These are phyloP conservation scores for Coilia nasus DNA, from an alignment of 2,797 vertebrate species.

Conservation along the genomic window DNA sequence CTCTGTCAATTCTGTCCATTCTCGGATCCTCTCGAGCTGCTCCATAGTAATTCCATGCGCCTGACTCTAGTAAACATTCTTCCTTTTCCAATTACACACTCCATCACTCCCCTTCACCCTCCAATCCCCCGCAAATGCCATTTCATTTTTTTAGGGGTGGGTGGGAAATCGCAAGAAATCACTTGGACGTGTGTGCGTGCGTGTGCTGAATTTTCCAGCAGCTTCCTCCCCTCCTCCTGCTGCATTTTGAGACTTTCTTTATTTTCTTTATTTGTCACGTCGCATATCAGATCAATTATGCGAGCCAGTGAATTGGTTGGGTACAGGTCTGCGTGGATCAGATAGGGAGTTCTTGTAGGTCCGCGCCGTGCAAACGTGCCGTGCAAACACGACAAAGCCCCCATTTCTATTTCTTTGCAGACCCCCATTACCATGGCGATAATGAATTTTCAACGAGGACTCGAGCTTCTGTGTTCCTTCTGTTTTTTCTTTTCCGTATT, in stretches of 20 bases:
- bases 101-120: slow-evolving; percentile 17
- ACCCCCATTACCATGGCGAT: not conserved
- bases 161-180: not conserved
- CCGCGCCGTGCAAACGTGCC: not conserved
- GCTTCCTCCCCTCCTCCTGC: not conserved
- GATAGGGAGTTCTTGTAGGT: not conserved
- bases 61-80: slow-evolving; percentile 32
- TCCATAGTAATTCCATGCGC: not conserved
- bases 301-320: slow-evolving; percentile 34
- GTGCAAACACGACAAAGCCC: not conserved
- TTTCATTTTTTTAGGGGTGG: not conserved
- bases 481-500: not conserved
- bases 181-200: not conserved
- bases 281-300: slow-evolving; percentile 16
- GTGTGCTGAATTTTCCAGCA: not conserved
- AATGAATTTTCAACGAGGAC: not conserved
- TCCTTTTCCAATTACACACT: slow-evolving; percentile 31
- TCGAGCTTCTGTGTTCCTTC: not conserved
- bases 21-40: not conserved
- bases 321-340: slow-evolving; percentile 26
- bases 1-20: not conserved
- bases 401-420: not conserved
- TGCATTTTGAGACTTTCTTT: not conserved
- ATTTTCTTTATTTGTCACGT: not conserved
- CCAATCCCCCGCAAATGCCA: not conserved